Evolutionary conservation across 2,113 vertebrate genomes (phyloP), one percentile per base, ranked within the genome.

Genomic region (Pseudopodoces humilis): DNA sequence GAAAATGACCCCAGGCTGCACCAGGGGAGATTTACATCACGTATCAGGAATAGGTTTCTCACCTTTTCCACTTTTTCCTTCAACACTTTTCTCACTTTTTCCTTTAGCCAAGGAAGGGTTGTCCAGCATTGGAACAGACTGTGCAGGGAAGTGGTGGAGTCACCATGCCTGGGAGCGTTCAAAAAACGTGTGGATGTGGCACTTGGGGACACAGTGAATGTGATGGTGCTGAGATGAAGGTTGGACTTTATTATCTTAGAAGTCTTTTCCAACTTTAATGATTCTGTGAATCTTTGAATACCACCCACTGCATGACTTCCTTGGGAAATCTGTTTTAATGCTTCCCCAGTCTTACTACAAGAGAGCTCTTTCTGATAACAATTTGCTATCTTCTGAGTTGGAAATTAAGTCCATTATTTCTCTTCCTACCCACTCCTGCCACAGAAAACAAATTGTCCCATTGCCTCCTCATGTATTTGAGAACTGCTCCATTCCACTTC

Each of bases 181-280:
- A 35, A 6, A 31, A 35, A 27, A 9, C 0, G 0, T 1, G 20
- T 28, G 35, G 15, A 20, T 83, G 43, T 20, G 56, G 47, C 47
- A 55, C 63, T 0, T 55, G 55, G 72, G 63, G 63, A 62, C n/a
- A 53, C 1, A 8, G 24, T 17, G 41, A 62, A 15, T 3, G 1
- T 15, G 23, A 33, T 27, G 49, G 12, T 43, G 63, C 47, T 23
- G 63, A 30, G 70, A 10, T 49, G 30, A 16, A 27, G 41, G 41
- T 5, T 31, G 63, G 49, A 49, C 18, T 28, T 7, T 3, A 37
- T 49, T 17, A 16, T 35, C 41, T 37, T 2, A 13, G 14, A 70
- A 31, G 22, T 43, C 49, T 37, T 63, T 56, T 55, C 63, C 63
- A 63, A 1, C 49, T 63, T 35, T 1, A 55, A 22, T 15, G 13